A percentile compares a stretch with the other conserved stretches of the same genome.
Evolutionary conservation across 2,888 invertebrate genomes (phyloP).

Genomic region (Lepetodrilus schrolli): DNA sequence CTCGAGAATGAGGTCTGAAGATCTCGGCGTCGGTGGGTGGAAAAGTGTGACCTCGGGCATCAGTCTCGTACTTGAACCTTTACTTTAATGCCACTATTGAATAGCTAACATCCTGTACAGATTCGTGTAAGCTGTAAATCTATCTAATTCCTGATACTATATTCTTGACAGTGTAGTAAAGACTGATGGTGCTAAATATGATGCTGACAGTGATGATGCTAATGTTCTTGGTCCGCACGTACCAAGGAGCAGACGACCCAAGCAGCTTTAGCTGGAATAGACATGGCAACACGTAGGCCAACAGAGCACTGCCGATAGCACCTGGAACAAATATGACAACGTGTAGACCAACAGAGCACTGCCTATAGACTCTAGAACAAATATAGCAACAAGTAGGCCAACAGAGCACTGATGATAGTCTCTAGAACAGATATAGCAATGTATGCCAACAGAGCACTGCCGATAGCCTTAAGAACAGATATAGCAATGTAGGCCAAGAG

Average conservation of each 20-base stretch:
- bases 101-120: too few species aligned
- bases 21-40: too few species aligned
- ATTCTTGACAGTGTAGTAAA: constrained; percentile 51
- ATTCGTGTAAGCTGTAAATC: too few species aligned
- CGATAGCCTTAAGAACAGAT: constrained; percentile 43
- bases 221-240: constrained; percentile 59
- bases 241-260: constrained; percentile 46
- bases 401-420: constrained; percentile 68
- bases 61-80: too few species aligned
- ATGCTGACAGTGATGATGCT: constrained; percentile 63
- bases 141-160: constrained; percentile 42
- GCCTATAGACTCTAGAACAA: constrained; percentile 36
- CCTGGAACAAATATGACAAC: constrained; percentile 51
- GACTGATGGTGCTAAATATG: constrained; percentile 56
- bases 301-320: constrained; percentile 69
- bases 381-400: constrained; percentile 72
- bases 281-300: constrained; percentile 72
- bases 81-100: too few species aligned
- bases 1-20: too few species aligned
- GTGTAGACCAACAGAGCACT: neutral
- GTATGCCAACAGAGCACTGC: neutral
- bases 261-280: constrained; percentile 66
- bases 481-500: constrained; percentile 71
- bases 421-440: constrained; percentile 52
- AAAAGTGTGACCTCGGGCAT: too few species aligned